phyloP scores from a whole-genome alignment of 2,113 vertebrate species.

The Triplophysa dalaica region DNA sequence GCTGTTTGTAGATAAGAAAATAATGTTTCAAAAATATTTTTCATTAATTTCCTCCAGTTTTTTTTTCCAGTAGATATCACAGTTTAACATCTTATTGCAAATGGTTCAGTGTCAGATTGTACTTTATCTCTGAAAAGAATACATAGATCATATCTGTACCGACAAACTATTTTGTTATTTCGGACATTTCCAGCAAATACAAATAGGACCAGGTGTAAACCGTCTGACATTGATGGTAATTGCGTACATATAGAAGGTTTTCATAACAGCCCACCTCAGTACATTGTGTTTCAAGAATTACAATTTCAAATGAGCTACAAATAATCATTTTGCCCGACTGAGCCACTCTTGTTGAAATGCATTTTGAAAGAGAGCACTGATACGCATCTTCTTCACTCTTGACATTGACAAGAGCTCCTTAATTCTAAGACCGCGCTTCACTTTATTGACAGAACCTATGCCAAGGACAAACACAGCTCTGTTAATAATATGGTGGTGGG shows the following conservation, averaged over 20 bases:
- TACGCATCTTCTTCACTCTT: conserved; percentile 7
- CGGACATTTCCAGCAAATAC: neutral
- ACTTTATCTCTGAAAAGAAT: neutral
- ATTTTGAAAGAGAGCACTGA: neutral
- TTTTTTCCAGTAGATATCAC: conserved; percentile 52
- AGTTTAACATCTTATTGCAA: conserved; percentile 46
- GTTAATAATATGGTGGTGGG: conserved; percentile 28
- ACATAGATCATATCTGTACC: neutral
- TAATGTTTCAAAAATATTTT: neutral
- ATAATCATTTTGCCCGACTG: neutral
- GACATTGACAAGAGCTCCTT: conserved; percentile 25
- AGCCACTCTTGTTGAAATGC: neutral
- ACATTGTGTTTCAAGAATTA: neutral
- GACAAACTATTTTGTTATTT: conserved; percentile 1
- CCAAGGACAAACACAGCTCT: conserved; percentile 16
- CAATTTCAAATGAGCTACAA: neutral
- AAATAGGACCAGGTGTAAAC: neutral
- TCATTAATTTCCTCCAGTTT: neutral
- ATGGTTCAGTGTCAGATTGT: neutral
- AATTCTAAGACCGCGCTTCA: neutral
- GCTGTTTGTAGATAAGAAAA: neutral
- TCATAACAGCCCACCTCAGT: neutral
- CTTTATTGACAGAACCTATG: conserved; percentile 31
- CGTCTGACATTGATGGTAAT: neutral
- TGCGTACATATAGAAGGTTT: neutral